phyloP scores from a whole-genome alignment of 2,113 vertebrate genomes.

The Emydocephalus ijimae region DNA sequence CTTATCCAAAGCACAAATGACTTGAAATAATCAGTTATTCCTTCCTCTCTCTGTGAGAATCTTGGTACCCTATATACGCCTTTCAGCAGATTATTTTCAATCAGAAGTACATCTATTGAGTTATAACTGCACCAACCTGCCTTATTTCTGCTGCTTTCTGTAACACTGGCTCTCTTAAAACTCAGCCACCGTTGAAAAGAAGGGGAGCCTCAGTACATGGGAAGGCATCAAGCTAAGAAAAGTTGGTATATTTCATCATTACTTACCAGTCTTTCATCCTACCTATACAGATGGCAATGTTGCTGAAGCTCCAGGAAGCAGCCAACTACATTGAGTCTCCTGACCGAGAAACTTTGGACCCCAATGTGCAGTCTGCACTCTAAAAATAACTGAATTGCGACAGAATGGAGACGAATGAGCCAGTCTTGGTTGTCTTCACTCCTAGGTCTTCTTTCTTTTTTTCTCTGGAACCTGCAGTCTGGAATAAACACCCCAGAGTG shows the following conservation, averaged over 20 bases:
- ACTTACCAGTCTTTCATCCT: neutral
- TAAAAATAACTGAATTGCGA: conserved; percentile 50
- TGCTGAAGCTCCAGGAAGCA: conserved; percentile 96
- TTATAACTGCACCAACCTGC: neutral
- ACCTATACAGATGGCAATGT: conserved; percentile 88
- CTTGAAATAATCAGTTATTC: neutral
- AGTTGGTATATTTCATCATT: neutral
- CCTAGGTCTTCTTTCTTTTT: conserved; percentile 52
- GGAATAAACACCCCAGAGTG: conserved; percentile 32
- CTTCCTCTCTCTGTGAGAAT: no score
- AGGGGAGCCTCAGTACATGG: neutral
- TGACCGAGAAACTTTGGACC: conserved; percentile 85
- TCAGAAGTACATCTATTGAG: neutral
- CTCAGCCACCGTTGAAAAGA: neutral
- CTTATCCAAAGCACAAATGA: neutral
- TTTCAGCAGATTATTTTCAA: neutral
- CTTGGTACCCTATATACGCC: neutral
- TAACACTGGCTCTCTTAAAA: neutral
- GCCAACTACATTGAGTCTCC: conserved; percentile 97
- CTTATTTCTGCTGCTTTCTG: neutral
- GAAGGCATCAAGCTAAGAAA: neutral
- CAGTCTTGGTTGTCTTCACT: conserved; percentile 20
- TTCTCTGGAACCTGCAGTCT: conserved; percentile 22
- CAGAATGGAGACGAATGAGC: conserved; percentile 44
- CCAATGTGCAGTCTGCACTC: conserved; percentile 81